Conservation (phyloP, 2,888 invertebrate genomes). For the Limnephilus rhombicus region DNA sequence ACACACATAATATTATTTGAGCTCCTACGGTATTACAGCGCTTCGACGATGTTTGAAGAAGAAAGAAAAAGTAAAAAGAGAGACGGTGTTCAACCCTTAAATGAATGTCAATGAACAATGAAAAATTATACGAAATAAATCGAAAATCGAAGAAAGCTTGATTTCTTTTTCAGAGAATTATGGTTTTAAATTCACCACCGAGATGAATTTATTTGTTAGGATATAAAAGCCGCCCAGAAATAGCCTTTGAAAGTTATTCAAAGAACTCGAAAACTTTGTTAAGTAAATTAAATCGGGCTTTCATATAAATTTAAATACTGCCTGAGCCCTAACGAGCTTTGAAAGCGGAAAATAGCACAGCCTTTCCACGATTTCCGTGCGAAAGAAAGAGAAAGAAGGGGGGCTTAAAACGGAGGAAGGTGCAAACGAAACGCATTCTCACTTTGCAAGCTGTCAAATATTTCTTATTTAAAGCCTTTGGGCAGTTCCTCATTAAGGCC, state of each 20-base stretch:
- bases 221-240: slow-evolving; percentile 3
- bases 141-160: not conserved
- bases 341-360: slow-evolving; percentile 23
- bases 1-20: not conserved
- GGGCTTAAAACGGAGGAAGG: slow-evolving; percentile 16
- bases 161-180: not conserved
- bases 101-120: not conserved
- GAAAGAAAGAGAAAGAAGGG: slow-evolving; percentile 9
- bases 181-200: not conserved
- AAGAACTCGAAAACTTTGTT: slow-evolving; percentile 41
- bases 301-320: slow-evolving; percentile 47
- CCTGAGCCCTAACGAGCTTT: slow-evolving; percentile 38
- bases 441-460: slow-evolving; percentile 51
- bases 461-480: slow-evolving; percentile 43
- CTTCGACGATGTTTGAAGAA: not conserved
- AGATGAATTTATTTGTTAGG: not conserved
- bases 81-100: not conserved
- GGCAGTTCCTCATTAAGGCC: slow-evolving; percentile 47
- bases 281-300: slow-evolving; percentile 48
- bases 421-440: slow-evolving; percentile 46
- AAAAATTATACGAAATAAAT: not conserved
- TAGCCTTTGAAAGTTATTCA: slow-evolving; percentile 16
- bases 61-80: not conserved
- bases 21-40: not conserved
- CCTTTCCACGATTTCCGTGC: slow-evolving; percentile 3